phyloP scores from a whole-genome alignment of 2,888 invertebrate species.

The Psococerastis gibbosa region DNA sequence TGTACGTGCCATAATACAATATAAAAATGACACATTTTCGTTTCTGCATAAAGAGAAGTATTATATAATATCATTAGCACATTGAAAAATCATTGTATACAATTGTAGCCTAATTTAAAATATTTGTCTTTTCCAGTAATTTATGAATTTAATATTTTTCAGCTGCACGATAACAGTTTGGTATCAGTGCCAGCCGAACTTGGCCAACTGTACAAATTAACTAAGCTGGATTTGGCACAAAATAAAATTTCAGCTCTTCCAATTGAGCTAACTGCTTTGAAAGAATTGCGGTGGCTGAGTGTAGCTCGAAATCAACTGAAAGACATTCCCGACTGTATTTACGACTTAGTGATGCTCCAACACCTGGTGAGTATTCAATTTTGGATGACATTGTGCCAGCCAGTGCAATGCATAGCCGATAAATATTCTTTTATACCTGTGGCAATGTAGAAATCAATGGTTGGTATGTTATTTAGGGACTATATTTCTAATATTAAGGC shows the following conservation, averaged over 20 bases:
- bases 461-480: too few relatives aligned
- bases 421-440: too few relatives aligned
- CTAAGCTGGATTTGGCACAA: slow-evolving; percentile 44
- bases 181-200: slow-evolving; percentile 51
- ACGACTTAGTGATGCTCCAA: background rate
- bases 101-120: too few relatives aligned
- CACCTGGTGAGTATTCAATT: background rate
- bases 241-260: slow-evolving; percentile 46
- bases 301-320: background rate
- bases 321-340: background rate
- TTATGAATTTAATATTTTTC: slow-evolving; percentile 21
- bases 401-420: too few relatives aligned
- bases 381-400: too few relatives aligned
- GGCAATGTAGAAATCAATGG: too few relatives aligned
- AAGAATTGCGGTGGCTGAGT: slow-evolving; percentile 33
- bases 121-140: slow-evolving; percentile 12
- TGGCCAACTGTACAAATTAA: slow-evolving; percentile 44
- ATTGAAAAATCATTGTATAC: slow-evolving; percentile 7
- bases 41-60: slow-evolving; percentile 4
- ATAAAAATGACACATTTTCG: slow-evolving; percentile 13
- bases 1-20: too few relatives aligned
- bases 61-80: slow-evolving; percentile 5
- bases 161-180: slow-evolving; percentile 75
- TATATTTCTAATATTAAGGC: too few relatives aligned
- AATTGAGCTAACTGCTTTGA: slow-evolving; percentile 43